Percentiles rank a stretch among this genome's conserved stretches.
phyloP scores from a whole-genome alignment of 2,888 invertebrate species.

The Danaus chrysippus region DNA sequence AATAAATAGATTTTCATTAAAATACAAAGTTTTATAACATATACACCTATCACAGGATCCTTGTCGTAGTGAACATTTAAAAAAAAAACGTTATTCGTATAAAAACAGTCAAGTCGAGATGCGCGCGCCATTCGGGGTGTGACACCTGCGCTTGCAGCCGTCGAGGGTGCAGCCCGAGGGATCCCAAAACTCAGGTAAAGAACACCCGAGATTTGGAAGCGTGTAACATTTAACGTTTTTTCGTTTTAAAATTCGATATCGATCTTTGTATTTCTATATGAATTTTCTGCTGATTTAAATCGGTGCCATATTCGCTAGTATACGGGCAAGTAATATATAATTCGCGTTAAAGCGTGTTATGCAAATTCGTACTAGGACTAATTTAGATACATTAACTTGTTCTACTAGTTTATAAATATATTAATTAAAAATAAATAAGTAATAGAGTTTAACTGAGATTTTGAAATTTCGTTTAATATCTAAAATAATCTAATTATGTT shows the following conservation, averaged over 20 bases:
- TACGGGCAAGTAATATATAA: no score
- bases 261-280: conserved; percentile 6
- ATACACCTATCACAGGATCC: no score
- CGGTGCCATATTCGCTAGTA: no score
- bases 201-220: conserved; percentile 34
- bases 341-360: conserved; percentile 30
- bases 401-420: conserved; percentile 25
- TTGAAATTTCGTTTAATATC: no score
- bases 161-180: conserved; percentile 58
- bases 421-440: conserved; percentile 16
- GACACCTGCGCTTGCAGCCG: conserved; percentile 73
- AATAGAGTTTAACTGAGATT: neutral
- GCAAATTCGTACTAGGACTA: conserved; percentile 33
- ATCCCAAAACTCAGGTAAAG: conserved; percentile 62
- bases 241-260: conserved; percentile 9
- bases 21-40: no score
- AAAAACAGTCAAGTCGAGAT: conserved; percentile 12
- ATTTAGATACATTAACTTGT: conserved; percentile 30
- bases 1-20: no score
- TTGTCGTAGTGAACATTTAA: no score
- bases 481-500: no score
- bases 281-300: conserved; percentile 1
- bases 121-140: conserved; percentile 42
- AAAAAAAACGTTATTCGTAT: no score
- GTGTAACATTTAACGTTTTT: conserved; percentile 17